Base-by-base conservation (phyloP, 2,113 vertebrate species). In the Pycnonotus jocosus region DNA sequence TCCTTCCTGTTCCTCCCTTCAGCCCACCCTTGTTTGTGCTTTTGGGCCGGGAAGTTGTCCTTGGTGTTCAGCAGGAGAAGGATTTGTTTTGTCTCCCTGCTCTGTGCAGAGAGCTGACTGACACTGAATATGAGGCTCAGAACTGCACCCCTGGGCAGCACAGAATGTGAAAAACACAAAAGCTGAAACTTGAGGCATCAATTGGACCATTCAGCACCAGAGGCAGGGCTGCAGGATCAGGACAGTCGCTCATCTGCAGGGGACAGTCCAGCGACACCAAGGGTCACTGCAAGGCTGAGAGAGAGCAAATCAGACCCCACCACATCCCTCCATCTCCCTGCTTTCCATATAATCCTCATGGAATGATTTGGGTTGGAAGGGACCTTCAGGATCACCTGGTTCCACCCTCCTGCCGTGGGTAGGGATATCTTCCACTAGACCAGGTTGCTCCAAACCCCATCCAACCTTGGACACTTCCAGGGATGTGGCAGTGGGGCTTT, bases 211-310 rank as follows among this genome's bases (percentile, higher is more conserved):
- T 50, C 4, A 3, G 23, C 6, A 5, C 13, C 30, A 10, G 33
- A 85, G 50, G 21, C 21, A 53, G 22, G 23, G 42, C 60, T 45
- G 74, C 0, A 18, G 31, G 37, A 20, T 51, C 28, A 7, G 79
- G 54, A 6, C 33, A 25, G 21, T n/a, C 1, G 1, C 14, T 16
- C 44, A 2, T 13, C 7, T 17, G 3, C 33, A 79, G 33, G 27
- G 48, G 22, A 4, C 2, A 1, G 33, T 16, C 6, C 4, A 20
- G 33, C 4, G 33, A 3, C 16, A 3, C 18, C 3, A 8, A 74
- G 38, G 37, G 15, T 58, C 53, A 27, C 18, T 15, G 51, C 9
- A 4, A 19, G 3, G 0, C 45, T 37, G 51, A 31, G 28, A 40
- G 24, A 14, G 40, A 58, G 25, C 23, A 61, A 24, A 50, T 15